Base-by-base conservation (phyloP, 2,113 vertebrate species). In the Varanus komodoensis region DNA sequence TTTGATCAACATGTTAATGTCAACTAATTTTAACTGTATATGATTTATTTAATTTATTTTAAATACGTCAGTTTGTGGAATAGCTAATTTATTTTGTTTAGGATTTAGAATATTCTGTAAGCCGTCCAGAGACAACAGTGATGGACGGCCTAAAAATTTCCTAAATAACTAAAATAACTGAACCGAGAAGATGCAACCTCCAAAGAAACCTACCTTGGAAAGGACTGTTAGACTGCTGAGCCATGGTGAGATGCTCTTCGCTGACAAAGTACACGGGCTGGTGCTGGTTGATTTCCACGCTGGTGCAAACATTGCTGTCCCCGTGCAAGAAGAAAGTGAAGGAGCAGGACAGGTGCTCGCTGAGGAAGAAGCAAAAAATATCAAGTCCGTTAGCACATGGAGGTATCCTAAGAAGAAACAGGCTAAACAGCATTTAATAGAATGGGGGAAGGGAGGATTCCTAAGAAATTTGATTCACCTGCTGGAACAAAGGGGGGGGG, bases 231-330 rank as follows among this genome's bases (percentile, higher is more conserved):
- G 99, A 98, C 95, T 99, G 99, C 95, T 99, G 99, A 93, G 99
- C 99, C 83, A 99, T 96, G 32, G 98, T 98, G 95, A 99, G 98
- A 96, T 99, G 99, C 92, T 99, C 99, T 96, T 99, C 99, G 9
- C 98, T 99, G 88, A 99, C 98, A 95, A 99, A 98, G 96, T 99
- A 99, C 88, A 99, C 97, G 25, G 99, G 99, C 92, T 99, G 99
- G 95, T 99, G 99, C 97, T 99, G 99, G 97, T 99, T 99, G 97
- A 99, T 99, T 96, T 99, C 99, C 98, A 99, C 99, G 23, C 99
- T 99, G 97, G 99, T 99, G 97, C 99, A 99, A 96, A 99, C 99
- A 15, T 99, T 99, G 97, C 98, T 99, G 88, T 99, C 99, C 68
- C 99, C 99, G 0, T 99, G 99, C 93, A 99, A 96, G 97, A 99